phyloP scores from a whole-genome alignment of 92 coral and sea anemone genomes.

The Bergia sp. region DNA sequence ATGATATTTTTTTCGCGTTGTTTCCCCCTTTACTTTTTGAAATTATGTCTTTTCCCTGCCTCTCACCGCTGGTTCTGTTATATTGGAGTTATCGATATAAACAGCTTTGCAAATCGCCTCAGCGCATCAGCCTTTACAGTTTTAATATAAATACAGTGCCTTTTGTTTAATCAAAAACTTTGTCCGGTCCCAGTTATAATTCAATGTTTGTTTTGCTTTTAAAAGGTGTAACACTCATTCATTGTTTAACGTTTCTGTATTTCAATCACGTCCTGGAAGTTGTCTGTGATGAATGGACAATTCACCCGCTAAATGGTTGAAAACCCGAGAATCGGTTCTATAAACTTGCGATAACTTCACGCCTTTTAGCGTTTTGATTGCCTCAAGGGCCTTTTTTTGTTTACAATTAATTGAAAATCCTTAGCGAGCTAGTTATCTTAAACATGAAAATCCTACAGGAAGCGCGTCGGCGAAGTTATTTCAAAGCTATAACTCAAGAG shows the following conservation, averaged over 20 bases:
- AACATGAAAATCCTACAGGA: background rate
- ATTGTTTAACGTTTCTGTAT: background rate
- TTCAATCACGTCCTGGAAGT: background rate
- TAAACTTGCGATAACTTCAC: background rate
- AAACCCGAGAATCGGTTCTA: background rate
- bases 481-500: background rate
- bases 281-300: background rate
- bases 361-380: background rate
- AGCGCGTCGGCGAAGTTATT: background rate
- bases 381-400: constrained; percentile 1
- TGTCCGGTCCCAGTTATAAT: background rate
- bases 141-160: background rate
- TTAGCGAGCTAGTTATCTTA: constrained; percentile 30
- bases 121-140: background rate
- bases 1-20: background rate
- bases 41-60: background rate
- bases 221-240: background rate
- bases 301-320: background rate
- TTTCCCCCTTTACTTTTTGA: background rate
- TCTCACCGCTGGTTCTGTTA: background rate
- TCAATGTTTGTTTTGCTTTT: background rate
- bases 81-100: background rate
- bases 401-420: constrained; percentile 20
- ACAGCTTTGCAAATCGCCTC: background rate
- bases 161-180: background rate